A percentile compares a stretch with the other conserved stretches of the same genome.
phyloP scores from a whole-genome alignment of 2,888 invertebrate genomes.

The Cecidostiba fungosa region DNA sequence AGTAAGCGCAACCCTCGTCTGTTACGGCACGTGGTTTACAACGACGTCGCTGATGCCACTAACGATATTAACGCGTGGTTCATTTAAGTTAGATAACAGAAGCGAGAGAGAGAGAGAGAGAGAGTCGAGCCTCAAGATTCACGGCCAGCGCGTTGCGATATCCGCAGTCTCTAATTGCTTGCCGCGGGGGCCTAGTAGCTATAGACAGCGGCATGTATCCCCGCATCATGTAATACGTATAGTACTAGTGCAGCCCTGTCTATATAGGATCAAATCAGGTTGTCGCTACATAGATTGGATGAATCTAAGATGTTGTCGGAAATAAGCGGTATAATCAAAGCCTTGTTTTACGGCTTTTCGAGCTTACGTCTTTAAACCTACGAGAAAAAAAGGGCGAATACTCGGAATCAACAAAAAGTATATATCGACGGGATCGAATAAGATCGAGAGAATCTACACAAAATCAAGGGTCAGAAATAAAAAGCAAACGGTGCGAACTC shows the following conservation, averaged over 20 bases:
- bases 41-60: conserved; percentile 46
- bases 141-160: conserved; percentile 72
- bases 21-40: neutral
- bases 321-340: too few species aligned
- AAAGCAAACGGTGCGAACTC: neutral
- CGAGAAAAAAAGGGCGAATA: too few species aligned
- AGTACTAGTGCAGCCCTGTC: neutral
- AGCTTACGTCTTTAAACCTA: neutral
- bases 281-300: neutral
- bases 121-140: conserved; percentile 52
- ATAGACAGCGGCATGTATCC: neutral
- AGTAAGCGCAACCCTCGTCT: neutral
- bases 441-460: neutral
- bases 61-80: conserved; percentile 78
- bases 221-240: neutral
- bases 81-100: conserved; percentile 79
- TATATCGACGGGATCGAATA: neutral
- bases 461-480: neutral
- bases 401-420: too few species aligned
- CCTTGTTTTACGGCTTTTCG: neutral
- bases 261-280: neutral
- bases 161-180: conserved; percentile 66
- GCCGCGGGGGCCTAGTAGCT: conserved; percentile 2
- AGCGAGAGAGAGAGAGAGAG: conserved; percentile 10
- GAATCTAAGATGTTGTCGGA: neutral